Evolutionary conservation across 2,888 invertebrate species (phyloP).

Genomic region (Dermolepida albohirtum): DNA sequence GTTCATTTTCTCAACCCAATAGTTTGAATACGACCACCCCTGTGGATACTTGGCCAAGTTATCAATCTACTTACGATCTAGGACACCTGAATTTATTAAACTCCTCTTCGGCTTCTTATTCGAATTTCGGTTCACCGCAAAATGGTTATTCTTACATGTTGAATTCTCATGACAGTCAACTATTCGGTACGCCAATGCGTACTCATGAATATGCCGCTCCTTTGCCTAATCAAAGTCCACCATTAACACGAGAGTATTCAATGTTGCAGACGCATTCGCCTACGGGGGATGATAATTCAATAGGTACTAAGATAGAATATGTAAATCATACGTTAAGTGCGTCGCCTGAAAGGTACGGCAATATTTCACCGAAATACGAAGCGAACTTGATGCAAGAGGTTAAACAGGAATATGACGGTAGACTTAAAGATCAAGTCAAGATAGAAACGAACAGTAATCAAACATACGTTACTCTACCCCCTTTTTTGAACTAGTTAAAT

Average conservation of each 20-base stretch:
- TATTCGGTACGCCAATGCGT: slow-evolving; percentile 74
- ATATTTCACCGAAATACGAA: slow-evolving; percentile 73
- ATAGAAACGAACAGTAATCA: slow-evolving; percentile 65
- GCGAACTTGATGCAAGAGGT: slow-evolving; percentile 67
- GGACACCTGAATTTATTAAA: slow-evolving; percentile 80
- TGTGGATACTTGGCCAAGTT: slow-evolving; percentile 81
- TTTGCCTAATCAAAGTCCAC: slow-evolving; percentile 71
- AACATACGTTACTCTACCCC: slow-evolving; percentile 78
- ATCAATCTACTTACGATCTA: slow-evolving; percentile 82
- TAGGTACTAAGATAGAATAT: slow-evolving; percentile 64
- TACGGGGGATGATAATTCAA: slow-evolving; percentile 62
- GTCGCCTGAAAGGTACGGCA: slow-evolving; percentile 71
- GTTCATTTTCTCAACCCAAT: slow-evolving; percentile 68
- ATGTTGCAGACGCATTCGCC: slow-evolving; percentile 75
- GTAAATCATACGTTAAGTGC: slow-evolving; percentile 63
- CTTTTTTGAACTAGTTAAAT: slow-evolving; percentile 76
- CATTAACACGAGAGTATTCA: slow-evolving; percentile 74
- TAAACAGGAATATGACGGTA: slow-evolving; percentile 65
- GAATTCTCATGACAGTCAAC: slow-evolving; percentile 78
- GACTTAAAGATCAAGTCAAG: slow-evolving; percentile 61
- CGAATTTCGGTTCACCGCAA: slow-evolving; percentile 72
- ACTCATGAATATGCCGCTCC: slow-evolving; percentile 73
- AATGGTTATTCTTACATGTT: slow-evolving; percentile 74
- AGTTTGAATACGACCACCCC: slow-evolving; percentile 64
- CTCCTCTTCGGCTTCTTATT: slow-evolving; percentile 72